These are phyloP conservation scores for Solenopsis invicta DNA, from an alignment of 1,140 invertebrate species.

Conservation along the genomic window DNA sequence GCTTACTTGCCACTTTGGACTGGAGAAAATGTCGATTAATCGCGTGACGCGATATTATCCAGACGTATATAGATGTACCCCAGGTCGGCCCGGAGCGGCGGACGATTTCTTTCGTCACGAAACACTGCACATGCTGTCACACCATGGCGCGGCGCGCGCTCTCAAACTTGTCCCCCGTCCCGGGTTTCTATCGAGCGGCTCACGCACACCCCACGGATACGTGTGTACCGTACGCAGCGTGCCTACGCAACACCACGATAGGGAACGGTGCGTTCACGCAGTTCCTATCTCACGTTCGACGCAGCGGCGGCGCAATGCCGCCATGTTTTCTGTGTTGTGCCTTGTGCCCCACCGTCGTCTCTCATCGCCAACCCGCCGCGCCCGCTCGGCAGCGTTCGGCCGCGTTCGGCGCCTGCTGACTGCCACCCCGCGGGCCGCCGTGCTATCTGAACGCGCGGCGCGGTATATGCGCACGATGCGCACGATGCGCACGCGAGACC, in stretches of 20 bases:
- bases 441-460: neutral
- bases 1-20: slow-evolving; percentile 72
- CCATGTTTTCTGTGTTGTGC: slow-evolving; percentile 75
- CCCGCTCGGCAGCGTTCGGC: slow-evolving; percentile 16
- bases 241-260: slow-evolving; percentile 7
- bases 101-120: slow-evolving; percentile 80
- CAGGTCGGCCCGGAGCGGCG: slow-evolving; percentile 69
- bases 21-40: slow-evolving; percentile 62
- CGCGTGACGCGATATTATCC: slow-evolving; percentile 62
- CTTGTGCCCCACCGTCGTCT: too few species aligned
- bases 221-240: neutral
- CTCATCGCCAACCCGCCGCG: too few species aligned
- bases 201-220: neutral
- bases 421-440: neutral
- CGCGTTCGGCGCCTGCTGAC: neutral
- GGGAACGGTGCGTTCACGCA: slow-evolving; percentile 45
- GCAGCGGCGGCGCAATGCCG: slow-evolving; percentile 58
- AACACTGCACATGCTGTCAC: slow-evolving; percentile 77
- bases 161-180: slow-evolving; percentile 25
- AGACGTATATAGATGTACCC: slow-evolving; percentile 28
- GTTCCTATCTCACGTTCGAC: slow-evolving; percentile 56
- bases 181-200: slow-evolving; percentile 16
- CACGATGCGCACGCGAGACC: too few species aligned
- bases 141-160: slow-evolving; percentile 27
- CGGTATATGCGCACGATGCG: neutral